Conservation (phyloP, 2,888 invertebrate species). For the Zhuqinia jingwanae region DNA sequence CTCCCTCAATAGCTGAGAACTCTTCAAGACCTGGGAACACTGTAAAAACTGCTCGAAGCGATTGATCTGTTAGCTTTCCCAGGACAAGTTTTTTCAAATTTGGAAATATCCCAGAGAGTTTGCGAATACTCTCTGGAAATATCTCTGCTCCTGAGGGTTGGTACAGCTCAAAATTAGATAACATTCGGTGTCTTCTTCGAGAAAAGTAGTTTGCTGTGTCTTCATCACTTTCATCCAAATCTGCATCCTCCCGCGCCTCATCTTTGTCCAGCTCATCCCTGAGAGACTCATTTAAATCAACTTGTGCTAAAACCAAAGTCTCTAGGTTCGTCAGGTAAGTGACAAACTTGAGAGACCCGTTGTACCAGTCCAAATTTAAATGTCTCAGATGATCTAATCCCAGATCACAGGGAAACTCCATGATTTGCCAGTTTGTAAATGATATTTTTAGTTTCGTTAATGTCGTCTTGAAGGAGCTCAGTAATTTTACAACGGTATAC, state of each 20-base stretch:
- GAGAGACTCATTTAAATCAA: constrained; percentile 70
- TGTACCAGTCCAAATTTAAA: constrained; percentile 72
- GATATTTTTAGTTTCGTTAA: constrained; percentile 71
- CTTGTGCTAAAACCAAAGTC: constrained; percentile 66
- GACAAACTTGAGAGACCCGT: constrained; percentile 70
- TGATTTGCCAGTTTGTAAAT: constrained; percentile 72
- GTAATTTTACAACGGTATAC: constrained; percentile 54
- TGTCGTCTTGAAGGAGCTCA: constrained; percentile 64
- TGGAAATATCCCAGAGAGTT: constrained; percentile 66
- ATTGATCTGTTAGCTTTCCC: constrained; percentile 70
- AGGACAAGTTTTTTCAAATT: constrained; percentile 62
- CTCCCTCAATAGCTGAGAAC: constrained; percentile 72
- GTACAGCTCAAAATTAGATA: constrained; percentile 66
- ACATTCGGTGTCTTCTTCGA: constrained; percentile 4
- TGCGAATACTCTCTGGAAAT: constrained; percentile 59
- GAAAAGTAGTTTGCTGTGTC: constrained; percentile 27
- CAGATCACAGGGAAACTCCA: constrained; percentile 68
- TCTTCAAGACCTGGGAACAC: constrained; percentile 66
- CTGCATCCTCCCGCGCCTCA: background rate
- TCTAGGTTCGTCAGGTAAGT: constrained; percentile 60
- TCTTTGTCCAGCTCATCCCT: constrained; percentile 14
- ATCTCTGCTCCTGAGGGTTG: constrained; percentile 70
- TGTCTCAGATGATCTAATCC: constrained; percentile 55
- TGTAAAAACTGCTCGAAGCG: constrained; percentile 62
- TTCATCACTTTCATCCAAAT: constrained; percentile 3